These are phyloP conservation scores for Eupleurogrammus muticus DNA, from an alignment of 2,797 vertebrate genomes.

Conservation along the genomic window DNA sequence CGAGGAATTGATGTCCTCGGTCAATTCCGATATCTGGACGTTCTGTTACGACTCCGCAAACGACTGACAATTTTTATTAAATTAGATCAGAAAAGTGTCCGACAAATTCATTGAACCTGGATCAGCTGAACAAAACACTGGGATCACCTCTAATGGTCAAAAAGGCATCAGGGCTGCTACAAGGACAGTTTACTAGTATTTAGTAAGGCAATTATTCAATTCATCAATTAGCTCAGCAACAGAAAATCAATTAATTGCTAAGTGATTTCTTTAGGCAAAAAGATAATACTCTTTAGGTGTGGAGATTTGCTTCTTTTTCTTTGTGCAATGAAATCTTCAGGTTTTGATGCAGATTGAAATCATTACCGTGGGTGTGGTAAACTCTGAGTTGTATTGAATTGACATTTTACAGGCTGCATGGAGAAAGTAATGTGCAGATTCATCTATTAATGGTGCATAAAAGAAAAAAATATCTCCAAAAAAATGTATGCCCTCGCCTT, in stretches of 20 bases:
- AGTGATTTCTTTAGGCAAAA: neutral
- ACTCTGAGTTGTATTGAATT: neutral
- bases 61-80: slow-evolving; percentile 26
- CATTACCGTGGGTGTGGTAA: neutral
- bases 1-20: slow-evolving; percentile 75
- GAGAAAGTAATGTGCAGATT: neutral
- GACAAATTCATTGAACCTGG: slow-evolving; percentile 2
- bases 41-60: slow-evolving; percentile 2
- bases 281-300: neutral
- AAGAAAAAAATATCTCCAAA: no score
- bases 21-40: slow-evolving; percentile 39
- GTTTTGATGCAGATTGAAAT: neutral
- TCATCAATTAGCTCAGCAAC: neutral
- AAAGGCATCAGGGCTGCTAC: no score
- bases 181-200: neutral
- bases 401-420: neutral
- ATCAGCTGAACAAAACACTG: neutral
- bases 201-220: neutral
- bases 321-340: neutral
- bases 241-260: neutral
- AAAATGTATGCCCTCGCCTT: no score
- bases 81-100: slow-evolving; percentile 22
- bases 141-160: neutral
- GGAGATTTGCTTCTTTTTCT: neutral
- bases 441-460: neutral